phyloP scores from a whole-genome alignment of 2,113 vertebrate genomes.

The Ctenodactylus gundi region DNA sequence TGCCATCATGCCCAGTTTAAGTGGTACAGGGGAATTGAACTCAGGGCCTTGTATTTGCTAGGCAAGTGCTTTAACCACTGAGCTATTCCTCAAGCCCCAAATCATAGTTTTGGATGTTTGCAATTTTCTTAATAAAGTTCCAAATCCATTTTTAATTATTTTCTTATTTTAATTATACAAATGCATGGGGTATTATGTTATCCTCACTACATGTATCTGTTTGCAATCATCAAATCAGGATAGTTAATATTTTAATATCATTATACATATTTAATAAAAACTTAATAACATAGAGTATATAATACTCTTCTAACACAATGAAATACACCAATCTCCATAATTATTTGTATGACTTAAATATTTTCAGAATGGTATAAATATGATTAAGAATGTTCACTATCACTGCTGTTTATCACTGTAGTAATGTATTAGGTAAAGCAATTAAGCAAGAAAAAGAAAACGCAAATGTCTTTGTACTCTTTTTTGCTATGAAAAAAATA shows the following conservation, averaged over 20 bases:
- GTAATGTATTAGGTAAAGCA: no score
- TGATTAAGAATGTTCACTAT: background rate
- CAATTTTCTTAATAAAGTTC: background rate
- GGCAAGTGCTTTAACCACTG: no score
- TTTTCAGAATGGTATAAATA: no score
- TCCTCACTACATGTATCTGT: background rate
- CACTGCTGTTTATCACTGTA: background rate
- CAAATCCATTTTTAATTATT: background rate
- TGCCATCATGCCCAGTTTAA: no score
- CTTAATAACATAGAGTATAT: background rate
- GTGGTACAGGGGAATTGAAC: no score
- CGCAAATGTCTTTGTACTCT: background rate
- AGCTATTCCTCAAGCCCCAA: no score
- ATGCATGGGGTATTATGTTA: no score
- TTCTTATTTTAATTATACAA: background rate
- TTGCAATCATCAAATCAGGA: background rate
- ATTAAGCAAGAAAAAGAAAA: background rate
- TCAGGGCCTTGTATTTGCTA: no score
- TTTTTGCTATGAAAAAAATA: background rate
- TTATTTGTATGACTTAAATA: background rate
- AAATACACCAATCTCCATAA: background rate
- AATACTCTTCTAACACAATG: background rate
- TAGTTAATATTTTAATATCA: background rate
- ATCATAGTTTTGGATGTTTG: background rate
- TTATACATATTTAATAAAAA: background rate